Evolutionary conservation across 2,888 invertebrate genomes (phyloP).

Genomic region (Diadegma fenestrale): DNA sequence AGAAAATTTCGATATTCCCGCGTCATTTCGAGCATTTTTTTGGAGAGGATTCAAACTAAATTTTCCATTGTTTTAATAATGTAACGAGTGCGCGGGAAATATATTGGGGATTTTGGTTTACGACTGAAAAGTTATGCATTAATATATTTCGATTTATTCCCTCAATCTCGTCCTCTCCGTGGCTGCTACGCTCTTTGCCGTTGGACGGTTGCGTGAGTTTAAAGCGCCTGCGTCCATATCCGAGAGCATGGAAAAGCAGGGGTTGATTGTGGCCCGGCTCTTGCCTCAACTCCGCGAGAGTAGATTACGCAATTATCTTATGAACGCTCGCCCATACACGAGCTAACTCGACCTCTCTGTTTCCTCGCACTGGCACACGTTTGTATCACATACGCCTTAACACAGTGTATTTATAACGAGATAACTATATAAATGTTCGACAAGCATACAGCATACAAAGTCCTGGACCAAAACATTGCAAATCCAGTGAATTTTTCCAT

Average conservation of each 20-base stretch:
- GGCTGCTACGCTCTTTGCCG: slow-evolving; percentile 28
- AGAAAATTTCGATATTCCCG: too few relatives aligned
- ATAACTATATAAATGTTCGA: neutral
- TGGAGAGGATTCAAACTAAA: neutral
- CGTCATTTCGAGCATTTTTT: too few relatives aligned
- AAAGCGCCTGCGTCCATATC: slow-evolving; percentile 45
- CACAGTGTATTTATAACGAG: slow-evolving; percentile 9
- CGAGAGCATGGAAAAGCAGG: slow-evolving; percentile 66
- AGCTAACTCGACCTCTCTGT: slow-evolving; percentile 71
- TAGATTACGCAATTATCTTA: slow-evolving; percentile 82
- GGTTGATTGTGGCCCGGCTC: slow-evolving; percentile 76
- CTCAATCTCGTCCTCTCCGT: slow-evolving; percentile 14
- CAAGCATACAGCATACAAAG: neutral
- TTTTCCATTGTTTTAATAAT: neutral
- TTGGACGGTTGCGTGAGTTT: slow-evolving; percentile 34
- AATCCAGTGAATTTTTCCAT: neutral
- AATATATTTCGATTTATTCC: neutral
- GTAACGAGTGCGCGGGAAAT: neutral
- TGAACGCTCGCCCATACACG: slow-evolving; percentile 77
- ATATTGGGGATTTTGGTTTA: too few relatives aligned
- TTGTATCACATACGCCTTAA: neutral
- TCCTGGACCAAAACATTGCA: neutral
- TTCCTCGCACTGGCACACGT: slow-evolving; percentile 27
- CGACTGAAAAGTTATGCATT: neutral
- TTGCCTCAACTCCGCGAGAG: slow-evolving; percentile 67